phyloP scores from a whole-genome alignment of 2,888 invertebrate genomes.

The Tinea trinotella region DNA sequence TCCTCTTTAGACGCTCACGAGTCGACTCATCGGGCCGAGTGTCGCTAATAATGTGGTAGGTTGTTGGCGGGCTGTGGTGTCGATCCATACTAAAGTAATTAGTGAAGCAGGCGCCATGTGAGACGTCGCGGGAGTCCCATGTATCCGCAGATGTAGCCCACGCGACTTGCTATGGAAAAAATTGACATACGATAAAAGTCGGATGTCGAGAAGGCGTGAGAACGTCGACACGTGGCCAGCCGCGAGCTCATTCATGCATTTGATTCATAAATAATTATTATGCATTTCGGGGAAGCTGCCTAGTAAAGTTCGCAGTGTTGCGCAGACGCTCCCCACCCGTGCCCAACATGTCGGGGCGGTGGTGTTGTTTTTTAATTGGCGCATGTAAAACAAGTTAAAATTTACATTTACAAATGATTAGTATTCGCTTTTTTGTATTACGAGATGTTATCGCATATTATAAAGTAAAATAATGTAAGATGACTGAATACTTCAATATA shows the following conservation, averaged over 20 bases:
- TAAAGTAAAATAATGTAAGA: not conserved
- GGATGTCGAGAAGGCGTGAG: conserved; percentile 50
- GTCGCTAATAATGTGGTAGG: not conserved
- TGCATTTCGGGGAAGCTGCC: conserved; percentile 13
- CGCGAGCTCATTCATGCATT: conserved; percentile 66
- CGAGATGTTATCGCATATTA: not conserved
- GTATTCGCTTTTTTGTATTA: not conserved
- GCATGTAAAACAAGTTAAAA: not conserved
- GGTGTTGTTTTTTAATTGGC: not conserved
- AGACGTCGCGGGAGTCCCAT: conserved; percentile 42
- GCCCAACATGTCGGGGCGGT: not conserved
- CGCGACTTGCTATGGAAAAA: conserved; percentile 48
- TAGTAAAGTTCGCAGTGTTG: conserved; percentile 6
- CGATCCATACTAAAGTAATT: conserved; percentile 54
- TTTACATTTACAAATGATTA: not conserved
- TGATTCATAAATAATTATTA: conserved; percentile 56
- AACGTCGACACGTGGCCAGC: conserved; percentile 61
- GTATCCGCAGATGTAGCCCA: conserved; percentile 56
- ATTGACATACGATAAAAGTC: conserved; percentile 50
- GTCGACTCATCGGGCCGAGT: not conserved
- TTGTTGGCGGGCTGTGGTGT: conserved; percentile 19
- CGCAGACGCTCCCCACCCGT: not conserved
- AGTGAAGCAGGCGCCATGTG: conserved; percentile 60
- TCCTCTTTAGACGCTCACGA: not conserved
- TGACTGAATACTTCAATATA: conserved; percentile 30